Evolutionary conservation across 2,797 vertebrate species (phyloP), one percentile per base, ranked within the genome.

Genomic region (Rhynchonycteris naso): DNA sequence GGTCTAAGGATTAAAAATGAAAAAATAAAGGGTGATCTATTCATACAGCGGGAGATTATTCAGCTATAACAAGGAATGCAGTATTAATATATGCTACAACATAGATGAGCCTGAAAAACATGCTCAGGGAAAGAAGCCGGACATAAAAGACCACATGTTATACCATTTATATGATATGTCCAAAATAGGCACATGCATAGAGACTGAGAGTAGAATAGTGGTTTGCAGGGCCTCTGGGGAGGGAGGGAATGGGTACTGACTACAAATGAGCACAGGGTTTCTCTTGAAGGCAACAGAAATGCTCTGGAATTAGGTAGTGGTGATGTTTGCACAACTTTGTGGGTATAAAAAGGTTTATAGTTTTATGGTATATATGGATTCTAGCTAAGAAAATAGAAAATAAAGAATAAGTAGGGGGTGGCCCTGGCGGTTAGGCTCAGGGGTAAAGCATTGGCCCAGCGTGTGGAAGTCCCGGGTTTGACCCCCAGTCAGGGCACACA

Each of bases 331-430:
- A 82, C 28, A 74, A 61, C 52, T 83, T 92, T 65, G 43, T 84
- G 35, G 80, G 26, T 28, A 21, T 33, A 86, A 69, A 82, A 56
- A 76, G 56, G n/a, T 61, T 26, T 76, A 24, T 56, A 61, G 35
- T 69, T 72, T 93, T 71, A 91, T 69, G 38, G 22, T 65, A 50
- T 84, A 4, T 72, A n/a, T n/a, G 88, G 87, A 47, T 80, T 72
- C 30, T 52, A 76, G 69, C 30, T 95, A 63, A 79, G n/a, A 83
- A 82, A 58, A 68, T 52, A 68, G 8, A 61, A 85, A 80, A 72
- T 47, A 72, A 50, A 78, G 35, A 82, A 28, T 75, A 75, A 52
- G 43, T 43, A 43, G 43, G 43, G 43, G 5, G 43, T 43, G 43
- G 43, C 43, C 43, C 43, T 43, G 43, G 43, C 8, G 43, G 43